Conservation (phyloP, 1,140 invertebrate species). For the Drosophila sp. region DNA sequence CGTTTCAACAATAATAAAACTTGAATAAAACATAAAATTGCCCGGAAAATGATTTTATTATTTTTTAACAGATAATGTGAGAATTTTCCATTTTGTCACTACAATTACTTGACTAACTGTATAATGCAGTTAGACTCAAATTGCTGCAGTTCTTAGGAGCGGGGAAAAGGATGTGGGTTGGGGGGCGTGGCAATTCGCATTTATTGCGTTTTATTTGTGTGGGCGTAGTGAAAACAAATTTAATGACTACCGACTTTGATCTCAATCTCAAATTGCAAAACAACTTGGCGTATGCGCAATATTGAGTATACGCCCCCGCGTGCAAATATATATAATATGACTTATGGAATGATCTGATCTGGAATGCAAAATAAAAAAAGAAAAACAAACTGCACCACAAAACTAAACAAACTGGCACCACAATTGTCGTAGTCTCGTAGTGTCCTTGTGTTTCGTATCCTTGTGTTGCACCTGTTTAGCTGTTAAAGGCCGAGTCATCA, state of each 20-base stretch:
- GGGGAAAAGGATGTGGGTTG: not conserved
- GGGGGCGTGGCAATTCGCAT: constrained; percentile 2
- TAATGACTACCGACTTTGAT: constrained; percentile 38
- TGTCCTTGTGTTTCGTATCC: constrained; percentile 31
- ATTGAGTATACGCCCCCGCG: constrained; percentile 47
- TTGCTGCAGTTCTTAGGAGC: constrained; percentile 38
- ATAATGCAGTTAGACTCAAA: not conserved
- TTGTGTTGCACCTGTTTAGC: constrained; percentile 32
- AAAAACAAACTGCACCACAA: constrained; percentile 17
- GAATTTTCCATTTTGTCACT: no score
- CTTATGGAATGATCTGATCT: constrained; percentile 1
- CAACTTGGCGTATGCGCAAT: constrained; percentile 59
- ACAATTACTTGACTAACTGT: no score
- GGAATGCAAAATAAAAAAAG: no score
- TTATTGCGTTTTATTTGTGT: constrained; percentile 37
- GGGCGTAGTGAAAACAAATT: constrained; percentile 27
- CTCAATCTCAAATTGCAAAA: constrained; percentile 16
- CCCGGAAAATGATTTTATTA: no score
- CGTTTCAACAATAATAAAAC: no score
- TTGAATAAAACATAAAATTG: no score
- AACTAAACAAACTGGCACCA: not conserved
- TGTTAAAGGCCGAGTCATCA: constrained; percentile 9
- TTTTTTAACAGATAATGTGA: no score
- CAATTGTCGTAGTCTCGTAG: constrained; percentile 38
- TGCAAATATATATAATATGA: constrained; percentile 7